These are phyloP conservation scores for Ascaphus truei DNA, from an alignment of 2,113 vertebrate species.

Conservation along the genomic window DNA sequence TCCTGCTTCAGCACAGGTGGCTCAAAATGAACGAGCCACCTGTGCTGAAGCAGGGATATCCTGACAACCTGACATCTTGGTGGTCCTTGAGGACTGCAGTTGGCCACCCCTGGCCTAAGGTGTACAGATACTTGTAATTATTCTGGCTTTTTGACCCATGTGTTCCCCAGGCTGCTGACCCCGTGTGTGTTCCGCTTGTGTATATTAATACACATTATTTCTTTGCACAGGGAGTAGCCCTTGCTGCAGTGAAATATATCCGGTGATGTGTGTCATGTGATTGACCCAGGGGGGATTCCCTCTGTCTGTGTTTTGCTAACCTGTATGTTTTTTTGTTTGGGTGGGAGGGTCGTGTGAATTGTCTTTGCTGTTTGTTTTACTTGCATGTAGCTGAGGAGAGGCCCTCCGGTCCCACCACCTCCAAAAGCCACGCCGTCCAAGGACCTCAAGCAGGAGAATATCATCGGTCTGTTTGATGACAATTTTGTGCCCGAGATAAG, in stretches of 20 bases:
- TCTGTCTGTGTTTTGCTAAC: slow-evolving; percentile 53
- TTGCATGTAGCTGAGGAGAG: slow-evolving; percentile 84
- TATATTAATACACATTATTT: slow-evolving; percentile 1
- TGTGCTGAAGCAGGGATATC: too few species aligned
- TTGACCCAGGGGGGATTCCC: neutral
- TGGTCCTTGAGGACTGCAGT: slow-evolving; percentile 19
- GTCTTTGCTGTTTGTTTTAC: slow-evolving; percentile 49
- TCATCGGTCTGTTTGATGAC: slow-evolving; percentile 93
- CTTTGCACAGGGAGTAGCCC: neutral
- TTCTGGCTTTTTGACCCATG: neutral
- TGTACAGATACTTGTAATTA: neutral
- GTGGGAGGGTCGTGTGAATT: slow-evolving; percentile 19
- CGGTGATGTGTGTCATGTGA: neutral
- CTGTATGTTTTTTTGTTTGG: slow-evolving; percentile 53
- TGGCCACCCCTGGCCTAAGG: neutral
- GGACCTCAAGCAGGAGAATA: slow-evolving; percentile 94
- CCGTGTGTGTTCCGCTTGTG: neutral
- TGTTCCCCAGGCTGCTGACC: neutral
- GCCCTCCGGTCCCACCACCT: slow-evolving; percentile 88
- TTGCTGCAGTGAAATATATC: neutral
- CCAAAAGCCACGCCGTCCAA: slow-evolving; percentile 94
- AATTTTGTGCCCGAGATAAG: slow-evolving; percentile 88
- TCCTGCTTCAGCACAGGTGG: too few species aligned
- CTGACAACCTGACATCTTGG: too few species aligned
- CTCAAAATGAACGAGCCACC: too few species aligned